phyloP scores from a whole-genome alignment of 2,113 vertebrate genomes.

The Solea solea region DNA sequence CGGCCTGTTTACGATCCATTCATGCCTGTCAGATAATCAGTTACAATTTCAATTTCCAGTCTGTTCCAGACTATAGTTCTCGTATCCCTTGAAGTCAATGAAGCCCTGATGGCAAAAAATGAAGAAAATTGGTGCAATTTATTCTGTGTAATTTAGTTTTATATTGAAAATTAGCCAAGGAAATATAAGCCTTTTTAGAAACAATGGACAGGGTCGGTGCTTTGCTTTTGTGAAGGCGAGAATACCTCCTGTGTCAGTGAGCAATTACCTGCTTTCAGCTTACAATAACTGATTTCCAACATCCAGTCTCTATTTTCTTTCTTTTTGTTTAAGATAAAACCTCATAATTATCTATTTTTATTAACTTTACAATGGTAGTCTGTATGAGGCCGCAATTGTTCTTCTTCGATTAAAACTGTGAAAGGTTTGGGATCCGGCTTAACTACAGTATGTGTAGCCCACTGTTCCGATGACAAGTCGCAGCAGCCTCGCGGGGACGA shows the following conservation, averaged over 20 bases:
- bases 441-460: slow-evolving; percentile 26
- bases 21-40: slow-evolving; percentile 5
- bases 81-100: not conserved
- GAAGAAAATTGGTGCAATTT: not conserved
- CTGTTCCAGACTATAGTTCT: not conserved
- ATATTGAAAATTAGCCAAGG: slow-evolving; percentile 10
- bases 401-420: slow-evolving; percentile 46
- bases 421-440: slow-evolving; percentile 49
- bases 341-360: not conserved
- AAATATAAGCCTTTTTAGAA: not conserved
- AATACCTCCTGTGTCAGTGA: slow-evolving; percentile 19
- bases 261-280: slow-evolving; percentile 3
- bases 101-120: not conserved
- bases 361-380: slow-evolving; percentile 14
- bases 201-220: not conserved
- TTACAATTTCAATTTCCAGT: slow-evolving; percentile 3
- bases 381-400: slow-evolving; percentile 36
- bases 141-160: not conserved
- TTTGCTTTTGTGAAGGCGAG: not conserved
- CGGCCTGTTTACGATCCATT: not conserved
- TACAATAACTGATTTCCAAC: not conserved
- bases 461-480: slow-evolving; percentile 59
- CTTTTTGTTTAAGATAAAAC: too few species aligned
- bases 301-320: too few species aligned
- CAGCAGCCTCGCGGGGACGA: slow-evolving; percentile 40